phyloP scores from a whole-genome alignment of 2,888 invertebrate genomes.

The Linnaemya tessellans region DNA sequence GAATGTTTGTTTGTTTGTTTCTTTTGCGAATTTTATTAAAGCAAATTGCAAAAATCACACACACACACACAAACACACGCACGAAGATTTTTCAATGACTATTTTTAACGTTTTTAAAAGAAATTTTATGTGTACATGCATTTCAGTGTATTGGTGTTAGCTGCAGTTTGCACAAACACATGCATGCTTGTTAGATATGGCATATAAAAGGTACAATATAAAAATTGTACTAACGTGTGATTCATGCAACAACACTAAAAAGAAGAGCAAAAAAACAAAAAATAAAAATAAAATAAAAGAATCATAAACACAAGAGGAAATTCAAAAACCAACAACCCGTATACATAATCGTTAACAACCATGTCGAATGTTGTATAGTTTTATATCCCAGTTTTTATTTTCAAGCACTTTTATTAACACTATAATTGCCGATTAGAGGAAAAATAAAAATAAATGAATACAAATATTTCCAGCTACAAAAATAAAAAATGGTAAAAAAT shows the following conservation, averaged over 20 bases:
- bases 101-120: not conserved
- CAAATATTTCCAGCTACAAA: too few relatives aligned
- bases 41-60: slow-evolving; percentile 50
- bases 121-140: slow-evolving; percentile 1
- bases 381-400: slow-evolving; percentile 23
- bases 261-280: not conserved
- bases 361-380: slow-evolving; percentile 60
- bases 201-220: slow-evolving; percentile 26
- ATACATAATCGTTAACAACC: slow-evolving; percentile 62
- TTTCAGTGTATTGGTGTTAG: slow-evolving; percentile 4
- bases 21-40: slow-evolving; percentile 55
- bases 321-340: slow-evolving; percentile 64
- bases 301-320: slow-evolving; percentile 63
- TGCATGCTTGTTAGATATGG: slow-evolving; percentile 14
- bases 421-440: not conserved
- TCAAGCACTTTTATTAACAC: slow-evolving; percentile 52
- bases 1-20: not conserved
- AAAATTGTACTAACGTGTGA: slow-evolving; percentile 17
- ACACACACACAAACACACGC: not conserved
- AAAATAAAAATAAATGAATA: too few relatives aligned
- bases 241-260: not conserved
- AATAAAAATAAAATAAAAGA: not conserved
- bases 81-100: slow-evolving; percentile 25
- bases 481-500: too few relatives aligned
- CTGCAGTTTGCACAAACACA: slow-evolving; percentile 11